Evolutionary conservation across 1,140 invertebrate species (phyloP), one percentile per base, ranked within the genome.

Genomic region (Copidosoma floridanum): DNA sequence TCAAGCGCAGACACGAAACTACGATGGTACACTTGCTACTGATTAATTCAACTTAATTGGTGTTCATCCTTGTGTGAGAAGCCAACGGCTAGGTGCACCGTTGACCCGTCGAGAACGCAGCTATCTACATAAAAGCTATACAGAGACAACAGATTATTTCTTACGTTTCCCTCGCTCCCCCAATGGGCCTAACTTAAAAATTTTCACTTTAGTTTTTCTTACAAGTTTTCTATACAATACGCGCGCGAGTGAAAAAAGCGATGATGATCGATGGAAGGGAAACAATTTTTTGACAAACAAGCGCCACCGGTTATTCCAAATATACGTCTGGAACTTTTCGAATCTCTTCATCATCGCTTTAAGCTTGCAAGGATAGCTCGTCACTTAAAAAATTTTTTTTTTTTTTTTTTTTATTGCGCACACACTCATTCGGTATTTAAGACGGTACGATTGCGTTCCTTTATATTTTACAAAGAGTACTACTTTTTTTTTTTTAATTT

Each of bases 41-140:
- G n/a, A 74, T 73, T 77, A 78, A 76, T 78, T n/a, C 74, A 78
- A 79, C 72, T 70, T 78, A 74, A 80, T 81, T 81, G 79, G 79
- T 81, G 79, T 81, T 81, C 73, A 69, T 76, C 78, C 76, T 79
- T 80, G 72, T 75, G 58, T 74, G 72, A 77, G n/a, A n/a, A n/a
- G n/a, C 78, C 75, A 77, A 77, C 76, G 71, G 57, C n/a, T n/a
- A n/a, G n/a, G 65, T 66, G 52, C 24, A 26, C 69, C 66, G 76
- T 79, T 76, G 77, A 80, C 69, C n/a, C 68, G 69, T 74, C 71
- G 63, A 72, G 73, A 77, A 77, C 69, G 69, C 70, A 62, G 71
- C 73, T 79, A 79, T 69, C 69, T 81, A 79, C 66, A 61, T 69
- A 78, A 76, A n/a, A 78, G 70, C 72, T 77, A 78, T 65, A 75